Evolutionary conservation across 2,888 invertebrate genomes (phyloP), one percentile per base, ranked within the genome.

Genomic region (Galeruca laticollis): DNA sequence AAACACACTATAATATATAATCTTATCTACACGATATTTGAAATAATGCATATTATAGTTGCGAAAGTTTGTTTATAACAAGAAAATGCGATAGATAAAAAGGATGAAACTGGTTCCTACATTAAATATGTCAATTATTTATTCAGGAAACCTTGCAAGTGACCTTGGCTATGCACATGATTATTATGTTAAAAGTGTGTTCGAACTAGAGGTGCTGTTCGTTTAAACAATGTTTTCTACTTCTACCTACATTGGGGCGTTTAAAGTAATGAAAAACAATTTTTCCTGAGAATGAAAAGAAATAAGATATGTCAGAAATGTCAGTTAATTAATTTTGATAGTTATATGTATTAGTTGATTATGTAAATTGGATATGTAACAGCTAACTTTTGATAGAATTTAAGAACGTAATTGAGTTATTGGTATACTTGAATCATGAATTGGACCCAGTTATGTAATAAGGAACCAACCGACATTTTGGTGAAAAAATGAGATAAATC

Each of bases 91-190:
- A 40, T 13, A 40, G 40, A 40, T 40, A 40, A 40, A n/a, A n/a
- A 40, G 2, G 40, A 40, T 40, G 40, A 11, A n/a, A 40, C 5
- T n/a, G 2, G 40, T n/a, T 40, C 40, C 13, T 40, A 40, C 5
- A 40, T 51, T 9, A n/a, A 51, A 51, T 51, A 21, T 51, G 49
- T 51, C 20, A 51, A 51, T 51, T 51, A 51, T 51, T 51, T 51
- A 51, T 51, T 51, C 21, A 51, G 49, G 49, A 51, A 51, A 51
- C 49, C 49, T 51, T 21, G 49, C 20, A 18, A 21, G 20, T 51
- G 49, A 51, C 49, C 49, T 51, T 51, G 49, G 18, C 20, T 51
- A 51, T 21, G 49, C 49, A 51, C 49, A 51, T 51, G 49, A n/a
- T n/a, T n/a, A 51, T 51, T 51, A 2, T 51, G 21, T 51, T 51